A percentile compares a stretch with the other conserved stretches of the same genome.
Evolutionary conservation across 2,888 invertebrate species (phyloP).

Genomic region (Parascotia fuliginaria): DNA sequence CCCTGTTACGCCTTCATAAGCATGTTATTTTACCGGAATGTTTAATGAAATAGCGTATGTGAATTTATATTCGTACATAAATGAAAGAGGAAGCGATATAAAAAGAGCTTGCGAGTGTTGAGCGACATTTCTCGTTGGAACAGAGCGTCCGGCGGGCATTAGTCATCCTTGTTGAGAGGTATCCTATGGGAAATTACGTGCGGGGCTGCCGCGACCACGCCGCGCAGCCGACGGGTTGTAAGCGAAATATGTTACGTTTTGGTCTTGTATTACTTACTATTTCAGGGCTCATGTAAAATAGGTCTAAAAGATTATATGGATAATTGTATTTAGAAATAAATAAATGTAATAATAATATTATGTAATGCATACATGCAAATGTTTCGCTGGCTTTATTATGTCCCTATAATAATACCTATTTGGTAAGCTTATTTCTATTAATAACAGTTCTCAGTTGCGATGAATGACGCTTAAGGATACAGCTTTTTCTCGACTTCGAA

Average conservation of each 20-base stretch:
- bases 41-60: neutral
- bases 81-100: constrained; percentile 6
- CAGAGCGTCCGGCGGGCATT: constrained; percentile 70
- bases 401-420: no score
- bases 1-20: neutral
- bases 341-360: no score
- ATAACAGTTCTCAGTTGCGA: no score
- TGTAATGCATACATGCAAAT: no score
- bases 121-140: constrained; percentile 41
- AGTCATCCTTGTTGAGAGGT: constrained; percentile 78
- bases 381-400: no score
- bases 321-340: neutral
- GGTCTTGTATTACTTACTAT: constrained; percentile 20
- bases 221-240: constrained; percentile 42
- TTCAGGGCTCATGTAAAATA: constrained; percentile 12
- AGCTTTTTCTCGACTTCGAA: no score
- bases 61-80: neutral
- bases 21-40: neutral
- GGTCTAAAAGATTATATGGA: neutral
- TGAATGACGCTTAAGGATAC: no score
- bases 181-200: constrained; percentile 81
- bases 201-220: constrained; percentile 43
- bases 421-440: no score
- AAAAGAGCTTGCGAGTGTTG: constrained; percentile 34
- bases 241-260: constrained; percentile 28